Evolutionary conservation across 2,888 invertebrate species (phyloP), one percentile per base, ranked within the genome.

Genomic region (Oscheius onirici): DNA sequence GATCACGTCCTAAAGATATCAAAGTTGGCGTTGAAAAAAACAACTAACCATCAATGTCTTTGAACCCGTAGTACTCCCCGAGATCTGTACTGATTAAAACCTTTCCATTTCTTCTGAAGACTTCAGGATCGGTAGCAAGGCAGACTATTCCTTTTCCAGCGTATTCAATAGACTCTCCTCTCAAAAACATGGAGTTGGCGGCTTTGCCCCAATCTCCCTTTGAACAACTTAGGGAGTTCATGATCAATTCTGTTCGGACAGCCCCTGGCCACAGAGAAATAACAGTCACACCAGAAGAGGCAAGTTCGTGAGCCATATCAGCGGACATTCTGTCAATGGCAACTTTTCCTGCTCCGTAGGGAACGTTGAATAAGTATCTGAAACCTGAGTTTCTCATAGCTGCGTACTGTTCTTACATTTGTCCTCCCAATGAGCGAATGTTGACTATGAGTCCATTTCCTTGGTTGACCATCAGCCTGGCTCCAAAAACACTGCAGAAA

Each of bases 191-290:
- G 60, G 71, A 26, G 41, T 78, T 78, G 34, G 73, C 74, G 0
- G 77, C 72, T 40, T 71, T 68, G 43, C 75, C 78, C 78, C 78
- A 78, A 6, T 69, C 66, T 15, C 78, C 75, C 8, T 61, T 22
- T 3, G 66, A 46, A n/a, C 61, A 55, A 17, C 74, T 67, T 15
- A 78, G 22, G 57, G 73, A 41, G 22, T 67, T 51, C 20, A 67
- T 52, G n/a, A 67, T 67, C 15, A 66, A 26, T 52, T 82, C 82
- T 1, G 79, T 79, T 58, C 82, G 78, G 0, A 89, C 89, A 10
- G 88, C 83, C 15, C 89, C 89, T 0, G 90, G 90, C 88, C 89
- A 90, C 1, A 90, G 76, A 61, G 88, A 88, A n/a, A 90, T 74
- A 20, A 80, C 86, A 2, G 88, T 85, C 6, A 90, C 88, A 60